Evolutionary conservation across 2,888 invertebrate genomes (phyloP).

Genomic region (Stomorhina lunata): DNA sequence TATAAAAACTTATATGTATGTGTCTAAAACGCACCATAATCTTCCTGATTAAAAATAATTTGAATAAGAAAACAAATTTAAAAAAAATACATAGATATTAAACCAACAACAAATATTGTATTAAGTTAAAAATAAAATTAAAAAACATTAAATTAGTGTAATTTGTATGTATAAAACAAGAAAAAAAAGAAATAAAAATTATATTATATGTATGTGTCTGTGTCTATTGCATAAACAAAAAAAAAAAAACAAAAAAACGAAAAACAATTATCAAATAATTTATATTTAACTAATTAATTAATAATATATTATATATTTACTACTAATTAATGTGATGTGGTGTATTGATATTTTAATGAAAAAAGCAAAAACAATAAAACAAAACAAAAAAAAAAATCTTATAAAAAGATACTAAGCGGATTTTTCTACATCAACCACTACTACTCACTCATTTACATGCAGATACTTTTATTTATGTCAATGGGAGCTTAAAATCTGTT

Average conservation of each 20-base stretch:
- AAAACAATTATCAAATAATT: conserved; percentile 70
- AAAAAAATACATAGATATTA: conserved; percentile 55
- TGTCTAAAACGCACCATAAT: conserved; percentile 66
- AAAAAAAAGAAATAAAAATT: conserved; percentile 20
- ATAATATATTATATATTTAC: conserved; percentile 71
- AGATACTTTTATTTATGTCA: background rate
- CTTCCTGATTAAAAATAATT: conserved; percentile 60
- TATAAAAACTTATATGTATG: conserved; percentile 53
- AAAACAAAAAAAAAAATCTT: conserved; percentile 33
- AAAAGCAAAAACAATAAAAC: conserved; percentile 61
- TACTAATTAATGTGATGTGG: conserved; percentile 77
- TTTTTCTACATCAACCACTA: conserved; percentile 42
- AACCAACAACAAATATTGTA: conserved; percentile 56
- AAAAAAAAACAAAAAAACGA: conserved; percentile 26
- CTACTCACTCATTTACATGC: background rate
- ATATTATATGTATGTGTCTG: conserved; percentile 73
- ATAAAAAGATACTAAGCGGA: conserved; percentile 68
- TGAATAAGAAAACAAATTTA: conserved; percentile 59
- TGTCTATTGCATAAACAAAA: conserved; percentile 76
- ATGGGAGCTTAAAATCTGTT: background rate
- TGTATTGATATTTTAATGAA: conserved; percentile 77
- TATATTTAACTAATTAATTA: conserved; percentile 69
- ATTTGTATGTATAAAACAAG: conserved; percentile 76
- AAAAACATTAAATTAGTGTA: conserved; percentile 75
- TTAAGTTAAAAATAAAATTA: conserved; percentile 64